Evolutionary conservation across 2,888 invertebrate species (phyloP), one percentile per base, ranked within the genome.

Genomic region (Seira ritae): DNA sequence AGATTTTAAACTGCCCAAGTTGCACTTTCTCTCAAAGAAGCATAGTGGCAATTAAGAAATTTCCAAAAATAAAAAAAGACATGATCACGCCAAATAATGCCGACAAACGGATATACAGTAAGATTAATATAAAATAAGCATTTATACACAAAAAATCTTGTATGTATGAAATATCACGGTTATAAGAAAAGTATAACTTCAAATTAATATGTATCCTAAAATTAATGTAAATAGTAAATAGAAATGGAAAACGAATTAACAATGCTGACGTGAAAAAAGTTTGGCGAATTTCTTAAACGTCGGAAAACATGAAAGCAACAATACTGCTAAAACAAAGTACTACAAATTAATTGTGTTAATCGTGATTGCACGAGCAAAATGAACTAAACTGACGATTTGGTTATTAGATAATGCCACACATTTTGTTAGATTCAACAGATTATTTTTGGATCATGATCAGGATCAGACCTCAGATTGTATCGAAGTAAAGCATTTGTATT

Each of bases 401-500:
- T 55, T 55, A 12, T 69, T 20, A 62, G 62, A 77, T 55, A 66
- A 22, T 24, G 50, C 67, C 50, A 42, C 50, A 50, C 62, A 66
- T 66, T 66, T 70, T 70, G 69, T 69, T 24, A 69, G 71, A 74
- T 60, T 80, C 70, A 62, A 20, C 2, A 62, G 67, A 50, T 68
- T 70, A 46, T n/a, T n/a, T n/a, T n/a, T n/a, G 31, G 31, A 31
- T 31, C 31, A 31, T 31, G 31, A 31, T 31, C 31, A 31, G 23
- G 37, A 72, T 76, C 81, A 76, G 76, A 81, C 81, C 81, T 72
- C 66, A 62, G 75, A 81, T 81, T 75, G 75, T 81, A 20, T 42
- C 66, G 22, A 22, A 81, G 74, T 81, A 81, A 81, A 81, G 81
- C 81, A 76, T 81, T 62, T 62, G 62, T 19, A 62, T 20, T n/a